A percentile compares a stretch with the other conserved stretches of the same genome.
phyloP scores from a whole-genome alignment of 2,797 vertebrate genomes.

The Cossypha niveicapilla region DNA sequence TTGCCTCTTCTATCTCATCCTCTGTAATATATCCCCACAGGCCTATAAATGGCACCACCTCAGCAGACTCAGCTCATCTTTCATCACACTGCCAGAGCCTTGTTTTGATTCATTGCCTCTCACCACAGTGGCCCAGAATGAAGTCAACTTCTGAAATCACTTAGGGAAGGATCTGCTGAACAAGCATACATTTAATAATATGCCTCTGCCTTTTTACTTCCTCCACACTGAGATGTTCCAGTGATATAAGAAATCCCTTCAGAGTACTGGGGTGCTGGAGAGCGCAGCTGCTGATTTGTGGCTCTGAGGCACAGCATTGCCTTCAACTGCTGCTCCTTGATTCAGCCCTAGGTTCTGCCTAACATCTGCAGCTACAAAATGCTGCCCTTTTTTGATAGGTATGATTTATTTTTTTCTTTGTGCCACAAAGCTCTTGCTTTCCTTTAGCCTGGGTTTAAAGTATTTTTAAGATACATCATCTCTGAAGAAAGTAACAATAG shows the following conservation, averaged over 20 bases:
- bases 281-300: constrained; percentile 8
- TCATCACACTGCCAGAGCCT: background rate
- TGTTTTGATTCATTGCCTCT: constrained; percentile 50
- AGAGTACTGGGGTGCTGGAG: background rate
- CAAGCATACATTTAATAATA: constrained; percentile 51
- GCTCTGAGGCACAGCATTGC: constrained; percentile 1
- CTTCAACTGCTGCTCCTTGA: constrained; percentile 6
- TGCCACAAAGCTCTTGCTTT: constrained; percentile 34
- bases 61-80: constrained; percentile 32
- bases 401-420: constrained; percentile 1
- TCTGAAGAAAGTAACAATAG: background rate
- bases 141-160: constrained; percentile 54
- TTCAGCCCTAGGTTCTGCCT: background rate
- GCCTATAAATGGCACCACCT: constrained; percentile 44
- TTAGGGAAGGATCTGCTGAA: constrained; percentile 47
- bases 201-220: constrained; percentile 1
- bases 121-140: constrained; percentile 28
- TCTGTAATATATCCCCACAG: background rate
- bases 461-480: background rate
- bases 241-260: background rate
- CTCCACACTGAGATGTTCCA: constrained; percentile 20
- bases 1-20: background rate
- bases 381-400: constrained; percentile 16
- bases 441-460: constrained; percentile 33
- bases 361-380: background rate